Percentiles rank a stretch among this genome's conserved stretches.
Evolutionary conservation across 2,888 invertebrate species (phyloP).

Genomic region (Yponomeuta evonymella): DNA sequence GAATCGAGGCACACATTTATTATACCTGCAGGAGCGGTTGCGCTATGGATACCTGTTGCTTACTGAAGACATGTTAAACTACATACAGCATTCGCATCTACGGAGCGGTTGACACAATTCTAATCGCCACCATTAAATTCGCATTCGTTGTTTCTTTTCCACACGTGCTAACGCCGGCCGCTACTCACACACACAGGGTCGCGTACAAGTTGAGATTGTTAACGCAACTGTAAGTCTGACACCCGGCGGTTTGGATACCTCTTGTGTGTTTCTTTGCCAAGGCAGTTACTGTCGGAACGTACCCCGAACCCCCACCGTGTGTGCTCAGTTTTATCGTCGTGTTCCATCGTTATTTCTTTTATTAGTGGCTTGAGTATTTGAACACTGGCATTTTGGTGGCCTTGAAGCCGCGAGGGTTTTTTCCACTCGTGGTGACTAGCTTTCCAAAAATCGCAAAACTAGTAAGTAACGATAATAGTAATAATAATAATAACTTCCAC

Average conservation of each 20-base stretch:
- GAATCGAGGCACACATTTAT: constrained; percentile 18
- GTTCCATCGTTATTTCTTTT: constrained; percentile 12
- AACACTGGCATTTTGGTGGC: neutral
- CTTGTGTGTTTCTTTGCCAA: constrained; percentile 8
- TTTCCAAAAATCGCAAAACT: too few relatives aligned
- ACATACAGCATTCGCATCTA: neutral
- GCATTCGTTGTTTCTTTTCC: constrained; percentile 60
- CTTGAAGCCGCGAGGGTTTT: too few relatives aligned
- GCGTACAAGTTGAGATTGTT: constrained; percentile 71
- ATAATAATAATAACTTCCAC: too few relatives aligned
- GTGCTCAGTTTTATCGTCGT: neutral
- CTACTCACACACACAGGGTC: constrained; percentile 59
- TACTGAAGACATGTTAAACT: neutral
- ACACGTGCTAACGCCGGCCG: constrained; percentile 63
- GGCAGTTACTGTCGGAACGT: neutral
- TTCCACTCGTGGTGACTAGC: too few relatives aligned
- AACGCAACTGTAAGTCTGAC: constrained; percentile 75
- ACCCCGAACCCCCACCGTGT: neutral
- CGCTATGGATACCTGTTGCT: neutral
- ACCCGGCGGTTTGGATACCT: constrained; percentile 34
- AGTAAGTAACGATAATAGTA: too few relatives aligned
- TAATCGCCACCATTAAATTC: neutral
- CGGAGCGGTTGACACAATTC: neutral
- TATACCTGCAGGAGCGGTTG: neutral
- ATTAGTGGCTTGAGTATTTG: neutral